These are phyloP conservation scores for Caenorhabditis uteleia DNA, from an alignment of 2,888 invertebrate species.

Conservation along the genomic window DNA sequence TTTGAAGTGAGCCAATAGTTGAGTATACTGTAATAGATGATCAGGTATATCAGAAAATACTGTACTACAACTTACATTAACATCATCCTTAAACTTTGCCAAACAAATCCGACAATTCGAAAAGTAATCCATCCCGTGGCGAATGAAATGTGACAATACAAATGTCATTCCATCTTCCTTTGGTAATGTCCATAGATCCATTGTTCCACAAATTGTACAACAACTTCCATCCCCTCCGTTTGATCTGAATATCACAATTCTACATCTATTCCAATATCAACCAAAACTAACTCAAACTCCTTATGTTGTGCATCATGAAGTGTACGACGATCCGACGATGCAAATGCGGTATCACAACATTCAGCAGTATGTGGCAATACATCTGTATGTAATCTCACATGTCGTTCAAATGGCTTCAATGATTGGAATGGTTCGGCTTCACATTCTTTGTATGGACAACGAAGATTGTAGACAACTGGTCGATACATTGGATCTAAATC, in stretches of 20 bases:
- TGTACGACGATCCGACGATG: conserved; percentile 1
- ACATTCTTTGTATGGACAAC: background rate
- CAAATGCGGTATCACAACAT: background rate
- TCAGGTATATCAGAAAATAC: background rate
- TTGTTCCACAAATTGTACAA: conserved; percentile 35
- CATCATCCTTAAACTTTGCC: conserved; percentile 24
- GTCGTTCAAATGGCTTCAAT: background rate
- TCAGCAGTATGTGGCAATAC: background rate
- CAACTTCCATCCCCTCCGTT: conserved; percentile 16
- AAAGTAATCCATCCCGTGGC: conserved; percentile 33
- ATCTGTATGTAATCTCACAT: background rate
- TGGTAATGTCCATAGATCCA: conserved; percentile 30
- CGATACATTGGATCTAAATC: conserved; percentile 2
- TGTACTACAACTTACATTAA: conserved; percentile 10
- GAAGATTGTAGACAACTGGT: background rate
- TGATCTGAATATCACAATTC: no score
- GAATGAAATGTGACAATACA: conserved; percentile 20
- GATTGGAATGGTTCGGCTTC: background rate
- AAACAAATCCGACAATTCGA: conserved; percentile 31
- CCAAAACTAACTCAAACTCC: no score
- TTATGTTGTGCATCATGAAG: background rate
- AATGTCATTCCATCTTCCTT: conserved; percentile 6
- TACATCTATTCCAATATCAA: no score
- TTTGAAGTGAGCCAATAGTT: conserved; percentile 10
- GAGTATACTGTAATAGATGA: conserved; percentile 13